phyloP scores from a whole-genome alignment of 2,113 vertebrate species.

The Ailuropoda melanoleuca region DNA sequence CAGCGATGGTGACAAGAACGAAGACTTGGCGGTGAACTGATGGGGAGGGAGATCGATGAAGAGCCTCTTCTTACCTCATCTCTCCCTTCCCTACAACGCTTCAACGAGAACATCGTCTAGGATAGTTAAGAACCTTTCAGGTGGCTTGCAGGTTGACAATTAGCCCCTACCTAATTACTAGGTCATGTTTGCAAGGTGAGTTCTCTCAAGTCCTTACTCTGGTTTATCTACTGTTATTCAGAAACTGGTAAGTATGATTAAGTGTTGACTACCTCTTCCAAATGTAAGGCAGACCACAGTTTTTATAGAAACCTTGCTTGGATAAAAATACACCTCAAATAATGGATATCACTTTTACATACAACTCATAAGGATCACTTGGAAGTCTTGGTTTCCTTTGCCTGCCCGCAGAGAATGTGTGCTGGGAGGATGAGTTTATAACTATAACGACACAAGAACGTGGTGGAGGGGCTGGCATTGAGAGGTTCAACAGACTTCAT shows the following conservation, averaged over 20 bases:
- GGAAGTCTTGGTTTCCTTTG: slow-evolving; percentile 13
- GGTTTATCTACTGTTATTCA: background rate
- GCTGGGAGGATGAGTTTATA: background rate
- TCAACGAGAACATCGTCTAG: background rate
- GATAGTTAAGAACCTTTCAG: background rate
- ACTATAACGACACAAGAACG: background rate
- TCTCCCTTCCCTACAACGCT: rapidly evolving
- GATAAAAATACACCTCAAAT: background rate
- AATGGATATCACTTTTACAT: background rate
- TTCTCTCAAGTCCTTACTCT: background rate
- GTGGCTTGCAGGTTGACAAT: background rate
- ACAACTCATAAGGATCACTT: background rate
- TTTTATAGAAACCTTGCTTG: background rate
- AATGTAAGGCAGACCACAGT: background rate
- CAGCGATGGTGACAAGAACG: background rate
- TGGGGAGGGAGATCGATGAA: background rate
- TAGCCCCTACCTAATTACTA: background rate
- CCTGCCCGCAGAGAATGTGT: background rate
- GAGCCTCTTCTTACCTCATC: background rate
- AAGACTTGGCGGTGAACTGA: background rate
- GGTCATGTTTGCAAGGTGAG: background rate
- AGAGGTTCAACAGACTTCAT: slow-evolving; percentile 11
- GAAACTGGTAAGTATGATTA: background rate
- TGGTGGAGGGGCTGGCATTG: slow-evolving; percentile 6
- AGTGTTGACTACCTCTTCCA: background rate